Percentiles rank a stretch among this genome's conserved stretches.
These are phyloP conservation scores for Drosophila conformis DNA, from an alignment of 2,888 invertebrate genomes.

Conservation along the genomic window DNA sequence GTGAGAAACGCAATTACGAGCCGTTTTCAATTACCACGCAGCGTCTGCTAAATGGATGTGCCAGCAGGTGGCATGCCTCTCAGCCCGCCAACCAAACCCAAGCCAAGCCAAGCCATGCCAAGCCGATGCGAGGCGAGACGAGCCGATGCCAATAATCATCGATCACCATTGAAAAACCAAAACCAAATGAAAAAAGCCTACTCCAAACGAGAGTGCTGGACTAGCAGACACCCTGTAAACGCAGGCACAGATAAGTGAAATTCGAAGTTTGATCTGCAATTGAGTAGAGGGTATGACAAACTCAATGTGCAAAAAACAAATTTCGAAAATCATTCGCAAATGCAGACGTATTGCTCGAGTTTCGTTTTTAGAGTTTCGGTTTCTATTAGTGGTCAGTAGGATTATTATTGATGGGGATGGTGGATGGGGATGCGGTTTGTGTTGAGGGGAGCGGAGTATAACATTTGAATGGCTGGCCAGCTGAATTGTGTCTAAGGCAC, in stretches of 20 bases:
- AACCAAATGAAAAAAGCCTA: conserved; percentile 2
- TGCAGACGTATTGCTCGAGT: not conserved
- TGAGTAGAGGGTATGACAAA: not conserved
- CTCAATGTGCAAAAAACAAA: not conserved
- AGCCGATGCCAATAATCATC: conserved; percentile 5
- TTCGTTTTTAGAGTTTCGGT: not conserved
- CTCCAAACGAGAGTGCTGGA: not conserved
- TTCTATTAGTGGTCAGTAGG: not conserved
- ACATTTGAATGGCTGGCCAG: conserved; percentile 31
- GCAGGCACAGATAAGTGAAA: not conserved
- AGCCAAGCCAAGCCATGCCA: not conserved
- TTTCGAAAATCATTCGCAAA: not conserved
- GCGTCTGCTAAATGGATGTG: conserved; percentile 9
- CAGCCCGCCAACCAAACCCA: not conserved
- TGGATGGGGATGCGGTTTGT: not conserved
- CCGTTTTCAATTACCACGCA: conserved; percentile 42
- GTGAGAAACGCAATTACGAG: conserved; percentile 69
- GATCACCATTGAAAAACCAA: conserved; percentile 60
- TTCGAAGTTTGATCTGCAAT: not conserved
- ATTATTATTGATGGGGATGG: not conserved
- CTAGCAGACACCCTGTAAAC: conserved; percentile 2
- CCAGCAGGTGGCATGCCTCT: conserved; percentile 49
- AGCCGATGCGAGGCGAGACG: not conserved
- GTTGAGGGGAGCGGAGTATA: not conserved
- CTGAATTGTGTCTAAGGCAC: conserved; percentile 61